Evolutionary conservation across 2,888 invertebrate genomes (phyloP).

Genomic region (Plemyria rubiginata): DNA sequence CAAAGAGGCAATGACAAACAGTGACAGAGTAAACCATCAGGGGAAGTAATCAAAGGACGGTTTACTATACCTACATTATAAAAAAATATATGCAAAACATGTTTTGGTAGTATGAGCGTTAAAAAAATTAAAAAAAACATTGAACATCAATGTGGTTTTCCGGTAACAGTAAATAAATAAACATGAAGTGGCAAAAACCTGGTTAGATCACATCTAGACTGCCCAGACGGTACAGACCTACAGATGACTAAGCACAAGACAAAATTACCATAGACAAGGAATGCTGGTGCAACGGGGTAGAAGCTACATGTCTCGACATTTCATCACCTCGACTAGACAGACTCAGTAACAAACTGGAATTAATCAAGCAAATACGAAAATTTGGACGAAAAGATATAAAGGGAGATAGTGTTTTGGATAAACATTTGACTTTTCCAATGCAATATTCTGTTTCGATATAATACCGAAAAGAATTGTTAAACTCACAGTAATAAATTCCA

Average conservation of each 20-base stretch:
- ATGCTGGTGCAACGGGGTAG: slow-evolving; percentile 18
- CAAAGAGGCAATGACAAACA: too few species aligned
- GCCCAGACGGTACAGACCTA: neutral
- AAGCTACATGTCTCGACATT: slow-evolving; percentile 24
- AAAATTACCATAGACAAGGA: slow-evolving; percentile 17
- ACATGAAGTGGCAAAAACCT: neutral
- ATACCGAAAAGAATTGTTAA: neutral
- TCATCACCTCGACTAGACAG: slow-evolving; percentile 25
- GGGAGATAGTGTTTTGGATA: neutral
- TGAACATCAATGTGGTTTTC: too few species aligned
- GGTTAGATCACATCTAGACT: neutral
- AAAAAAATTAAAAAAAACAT: too few species aligned
- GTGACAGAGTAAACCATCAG: too few species aligned
- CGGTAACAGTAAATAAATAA: neutral
- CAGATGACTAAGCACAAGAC: slow-evolving; percentile 9
- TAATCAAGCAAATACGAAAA: neutral
- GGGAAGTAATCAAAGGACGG: too few species aligned
- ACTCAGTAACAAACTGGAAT: slow-evolving; percentile 3
- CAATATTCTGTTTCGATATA: neutral
- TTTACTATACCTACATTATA: too few species aligned
- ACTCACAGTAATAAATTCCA: neutral
- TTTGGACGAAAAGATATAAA: neutral
- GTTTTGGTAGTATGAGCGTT: too few species aligned
- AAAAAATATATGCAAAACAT: too few species aligned
- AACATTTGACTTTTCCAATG: neutral